A percentile compares a stretch with the other conserved stretches of the same genome.
phyloP scores from a whole-genome alignment of 2,797 vertebrate species.

The Gastrophryne carolinensis region DNA sequence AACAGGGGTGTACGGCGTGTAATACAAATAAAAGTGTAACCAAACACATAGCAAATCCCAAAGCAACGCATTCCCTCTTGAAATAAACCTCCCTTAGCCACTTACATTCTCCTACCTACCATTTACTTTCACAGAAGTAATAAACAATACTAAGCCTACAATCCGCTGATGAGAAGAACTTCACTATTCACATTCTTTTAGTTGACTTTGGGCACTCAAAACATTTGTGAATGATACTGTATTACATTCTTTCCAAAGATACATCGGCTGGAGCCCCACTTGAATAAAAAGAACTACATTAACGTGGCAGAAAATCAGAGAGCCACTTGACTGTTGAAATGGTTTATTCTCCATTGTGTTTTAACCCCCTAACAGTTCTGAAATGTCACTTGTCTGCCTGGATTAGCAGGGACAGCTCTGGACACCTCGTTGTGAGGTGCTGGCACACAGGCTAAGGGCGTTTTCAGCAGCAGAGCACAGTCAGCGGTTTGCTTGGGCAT shows the following conservation, averaged over 20 bases:
- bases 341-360: not conserved
- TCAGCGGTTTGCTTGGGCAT: no score
- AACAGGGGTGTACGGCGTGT: not conserved
- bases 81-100: constrained; percentile 3
- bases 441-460: no score
- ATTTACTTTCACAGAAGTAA: not conserved
- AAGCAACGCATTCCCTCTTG: not conserved
- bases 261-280: not conserved
- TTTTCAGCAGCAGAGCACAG: no score
- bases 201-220: not conserved
- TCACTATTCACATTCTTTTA: not conserved
- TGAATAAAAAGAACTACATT: not conserved
- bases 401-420: no score
- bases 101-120: not conserved
- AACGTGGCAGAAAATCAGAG: not conserved
- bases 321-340: not conserved
- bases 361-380: not conserved
- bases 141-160: constrained; percentile 12
- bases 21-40: no score
- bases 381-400: no score
- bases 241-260: not conserved
- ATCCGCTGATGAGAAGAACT: not conserved
- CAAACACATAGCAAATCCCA: no score
- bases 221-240: not conserved
- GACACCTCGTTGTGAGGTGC: no score